These are phyloP conservation scores for Erpetoichthys calabaricus DNA, from an alignment of 2,797 vertebrate genomes.

Conservation along the genomic window DNA sequence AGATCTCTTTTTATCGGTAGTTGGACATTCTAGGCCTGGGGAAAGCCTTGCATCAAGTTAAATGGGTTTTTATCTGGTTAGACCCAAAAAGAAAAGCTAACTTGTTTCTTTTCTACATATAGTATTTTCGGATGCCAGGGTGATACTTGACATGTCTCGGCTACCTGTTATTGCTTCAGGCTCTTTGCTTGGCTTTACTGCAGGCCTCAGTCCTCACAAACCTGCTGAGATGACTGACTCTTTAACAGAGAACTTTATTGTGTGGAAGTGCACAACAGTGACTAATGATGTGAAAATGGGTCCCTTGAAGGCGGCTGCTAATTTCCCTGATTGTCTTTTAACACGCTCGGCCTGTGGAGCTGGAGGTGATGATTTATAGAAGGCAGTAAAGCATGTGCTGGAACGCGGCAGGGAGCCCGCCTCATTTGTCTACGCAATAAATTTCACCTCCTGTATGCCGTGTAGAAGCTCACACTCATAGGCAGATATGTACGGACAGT, in stretches of 20 bases:
- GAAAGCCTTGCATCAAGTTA: too few relatives aligned
- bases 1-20: too few relatives aligned
- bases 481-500: slow-evolving; percentile 44
- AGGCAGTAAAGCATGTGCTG: slow-evolving; percentile 62
- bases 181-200: too few relatives aligned
- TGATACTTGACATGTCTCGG: too few relatives aligned
- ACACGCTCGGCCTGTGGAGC: slow-evolving; percentile 57
- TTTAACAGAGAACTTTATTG: slow-evolving; percentile 33
- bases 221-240: not conserved
- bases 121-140: too few relatives aligned
- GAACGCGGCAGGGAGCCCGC: slow-evolving; percentile 64
- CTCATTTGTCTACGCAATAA: slow-evolving; percentile 79
- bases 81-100: too few relatives aligned
- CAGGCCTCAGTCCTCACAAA: too few relatives aligned
- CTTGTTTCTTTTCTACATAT: too few relatives aligned
- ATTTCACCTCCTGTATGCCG: slow-evolving; percentile 45
- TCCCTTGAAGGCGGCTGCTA: slow-evolving; percentile 83
- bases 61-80: too few relatives aligned
- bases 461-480: slow-evolving; percentile 40
- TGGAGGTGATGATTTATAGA: slow-evolving; percentile 83
- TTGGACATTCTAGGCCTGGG: too few relatives aligned
- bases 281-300: slow-evolving; percentile 69
- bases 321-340: slow-evolving; percentile 99
- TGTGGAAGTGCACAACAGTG: slow-evolving; percentile 54
- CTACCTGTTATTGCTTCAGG: too few relatives aligned